Evolutionary conservation across 2,113 vertebrate genomes (phyloP), one percentile per base, ranked within the genome.

Genomic region (Rhinolophus sinicus): DNA sequence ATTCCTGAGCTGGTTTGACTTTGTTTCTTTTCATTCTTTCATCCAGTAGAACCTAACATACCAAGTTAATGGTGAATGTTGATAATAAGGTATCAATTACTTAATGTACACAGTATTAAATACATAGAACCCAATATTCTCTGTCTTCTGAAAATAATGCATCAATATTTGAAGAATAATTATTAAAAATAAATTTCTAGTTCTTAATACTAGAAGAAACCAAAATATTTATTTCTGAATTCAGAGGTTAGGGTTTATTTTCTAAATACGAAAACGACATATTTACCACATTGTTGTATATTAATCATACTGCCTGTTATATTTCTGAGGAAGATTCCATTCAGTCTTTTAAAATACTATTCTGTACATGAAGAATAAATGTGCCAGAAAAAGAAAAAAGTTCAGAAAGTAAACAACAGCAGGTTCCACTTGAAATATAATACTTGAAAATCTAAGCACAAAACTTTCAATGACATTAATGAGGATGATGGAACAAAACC

Each of bases 401-500:
- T 2, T 77, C 18, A 22, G 40, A 88, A 95, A 89, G n/a, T 75
- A 94, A 97, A 89, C 38, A 92, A 92, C 26, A 95, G 67, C 21
- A 89, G 62, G 75, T 80, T 97, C 6, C 4, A 65, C 40, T 80
- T 93, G 50, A 94, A 97, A 94, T 83, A 94, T 60, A 89, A 75
- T 88, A 94, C 65, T 93, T 94, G 11, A 86, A 94, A 97, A 75
- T 87, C 44, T 81, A 92, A 38, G 30, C 47, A n/a, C 76, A 16
- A 93, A 88, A 77, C 33, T 85, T 88, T 93, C 11, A 70, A n/a
- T 69, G 44, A 94, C 67, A 95, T 94, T 94, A 96, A 82, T 95
- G 65, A 90, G 35, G 33, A 69, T 95, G 21, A 6, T 69, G 40
- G 8, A 54, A 85, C 15, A 47, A 75, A 94, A 64, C 76, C 15